Evolutionary conservation across 2,888 invertebrate genomes (phyloP), one percentile per base, ranked within the genome.

Genomic region (Meiosimyza platycephala): DNA sequence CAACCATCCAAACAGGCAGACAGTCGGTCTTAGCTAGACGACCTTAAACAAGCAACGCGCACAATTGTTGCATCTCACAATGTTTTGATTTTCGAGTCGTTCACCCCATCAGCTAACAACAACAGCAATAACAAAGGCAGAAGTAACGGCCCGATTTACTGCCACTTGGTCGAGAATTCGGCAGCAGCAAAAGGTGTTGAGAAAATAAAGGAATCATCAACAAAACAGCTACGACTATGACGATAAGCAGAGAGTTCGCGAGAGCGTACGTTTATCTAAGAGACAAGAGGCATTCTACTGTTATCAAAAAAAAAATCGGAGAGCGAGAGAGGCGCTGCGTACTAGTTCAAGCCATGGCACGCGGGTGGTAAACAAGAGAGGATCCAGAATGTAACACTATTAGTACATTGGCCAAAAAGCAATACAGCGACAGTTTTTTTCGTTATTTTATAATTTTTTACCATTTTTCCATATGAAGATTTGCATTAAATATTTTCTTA

Each of bases 61-160:
- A 78, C 72, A 76, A 77, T 77, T 78, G 78, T 79, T 77, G 78
- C 79, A 78, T 78, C 73, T 76, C 74, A 69, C 74, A 77, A 76
- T 78, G 78, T 79, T 79, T 79, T 79, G 79, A 72, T 77, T 78
- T 78, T 64, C 73, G 76, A 55, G 79, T 77, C 77, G 72, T 78
- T 78, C 74, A 78, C 77, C 78, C 74, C 74, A 13, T 73, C 57
- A 59, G 67, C 16, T 73, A 59, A 55, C 60, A 60, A 64, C 55
- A 63, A 48, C 48, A 66, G 54, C 55, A 62, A 54, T n/a, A 62
- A 12, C 13, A 62, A 52, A 62, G 63, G 63, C 60, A 59, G 50
- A 50, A 5, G 40, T 16, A 13, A 22, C 15, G 48, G 62, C 33
- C 54, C 40, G 40, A 40, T 54, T 52, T 63, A 33, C 69, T 68